A percentile compares a stretch with the other conserved stretches of the same genome.
phyloP scores from a whole-genome alignment of 1,140 invertebrate genomes.

The Meloidogyne exigua region DNA sequence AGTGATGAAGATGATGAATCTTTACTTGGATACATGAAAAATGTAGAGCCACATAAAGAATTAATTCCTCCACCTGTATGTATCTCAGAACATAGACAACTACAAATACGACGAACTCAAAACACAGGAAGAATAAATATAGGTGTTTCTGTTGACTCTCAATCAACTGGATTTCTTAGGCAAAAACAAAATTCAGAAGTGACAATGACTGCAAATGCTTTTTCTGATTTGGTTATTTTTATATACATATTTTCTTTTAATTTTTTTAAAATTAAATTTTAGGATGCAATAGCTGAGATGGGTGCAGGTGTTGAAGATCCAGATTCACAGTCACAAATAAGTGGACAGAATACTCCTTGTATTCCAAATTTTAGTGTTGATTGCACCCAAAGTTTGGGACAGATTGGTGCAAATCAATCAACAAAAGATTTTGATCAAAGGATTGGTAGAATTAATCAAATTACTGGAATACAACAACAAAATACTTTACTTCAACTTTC shows the following conservation, averaged over 20 bases:
- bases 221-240: conserved; percentile 22
- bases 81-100: conserved; percentile 1
- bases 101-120: conserved; percentile 8
- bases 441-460: conserved; percentile 14
- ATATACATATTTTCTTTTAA: neutral
- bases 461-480: conserved; percentile 9
- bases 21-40: conserved; percentile 24
- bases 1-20: conserved; percentile 24
- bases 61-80: conserved; percentile 23
- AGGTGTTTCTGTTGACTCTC: neutral
- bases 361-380: neutral
- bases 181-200: conserved; percentile 22
- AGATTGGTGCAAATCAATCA: neutral
- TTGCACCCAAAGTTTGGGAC: conserved; percentile 13
- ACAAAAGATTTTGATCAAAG: conserved; percentile 25
- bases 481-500: conserved; percentile 10
- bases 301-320: conserved; percentile 25
- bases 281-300: conserved; percentile 36
- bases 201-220: conserved; percentile 24
- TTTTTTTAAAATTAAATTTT: neutral
- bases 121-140: conserved; percentile 2
- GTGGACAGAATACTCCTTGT: conserved; percentile 18
- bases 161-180: neutral
- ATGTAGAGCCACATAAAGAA: conserved; percentile 24
- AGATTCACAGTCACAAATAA: conserved; percentile 20